Base-by-base conservation (phyloP, 2,113 vertebrate species). In the Zingel zingel region DNA sequence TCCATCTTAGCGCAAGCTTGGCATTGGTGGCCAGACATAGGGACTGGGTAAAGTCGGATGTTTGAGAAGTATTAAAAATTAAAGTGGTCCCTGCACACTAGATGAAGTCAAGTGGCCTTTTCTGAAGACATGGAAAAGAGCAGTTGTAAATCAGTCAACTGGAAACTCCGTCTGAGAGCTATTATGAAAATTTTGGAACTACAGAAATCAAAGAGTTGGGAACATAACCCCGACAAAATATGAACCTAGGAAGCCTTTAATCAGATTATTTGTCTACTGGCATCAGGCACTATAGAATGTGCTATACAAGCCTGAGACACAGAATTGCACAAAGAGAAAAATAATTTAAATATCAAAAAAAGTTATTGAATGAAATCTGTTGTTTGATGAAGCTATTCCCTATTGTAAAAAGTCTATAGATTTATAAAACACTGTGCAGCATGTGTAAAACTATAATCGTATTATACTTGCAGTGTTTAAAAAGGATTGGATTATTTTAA, bases 381-480 rank as follows among this genome's bases (percentile, higher is more conserved):
- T 51, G 48, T 70, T 83, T 62, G 27, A 90, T 73, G n/a, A 83
- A 88, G 15, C 10, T 68, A 62, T 33, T 65, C 9, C 36, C 3
- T 62, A 59, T 48, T 18, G 3, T 59, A 39, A 84, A 90, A 87
- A 61, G 47, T 75, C 65, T 84, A 43, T 66, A 59, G 4, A 25
- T 81, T 89, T 48, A 79, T 67, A 82, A 80, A 75, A 63, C 69
- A 77, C 39, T 12, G 23, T 18, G 56, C 36, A 82, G 68, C 21
- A 36, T 12, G 19, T 83, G 91, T 92, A 93, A 92, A 92, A 77
- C 86, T 45, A n/a, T 95, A 94, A 95, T 95, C 91, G 82, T 90
- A 94, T 95, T 95, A 93, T 84, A 85, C 74, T 83, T 81, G 86
- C 81, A 88, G 92, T 94, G 84, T 91, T 94, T 94, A 91, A 91